Conservation (phyloP, 2,888 invertebrate genomes). For the Smittia sp. region DNA sequence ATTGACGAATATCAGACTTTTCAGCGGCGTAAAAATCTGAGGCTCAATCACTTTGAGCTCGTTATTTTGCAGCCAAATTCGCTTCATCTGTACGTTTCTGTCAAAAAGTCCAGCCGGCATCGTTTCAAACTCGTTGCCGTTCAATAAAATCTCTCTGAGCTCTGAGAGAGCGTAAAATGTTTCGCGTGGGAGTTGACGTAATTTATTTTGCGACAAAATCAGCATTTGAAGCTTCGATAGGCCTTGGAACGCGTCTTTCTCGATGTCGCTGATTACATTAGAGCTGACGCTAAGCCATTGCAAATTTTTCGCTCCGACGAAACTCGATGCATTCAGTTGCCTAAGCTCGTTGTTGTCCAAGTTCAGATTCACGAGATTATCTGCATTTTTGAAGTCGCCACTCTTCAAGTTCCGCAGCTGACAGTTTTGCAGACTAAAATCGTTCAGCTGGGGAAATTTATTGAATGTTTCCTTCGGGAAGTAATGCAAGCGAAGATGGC, state of each 20-base stretch:
- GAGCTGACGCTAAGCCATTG: slow-evolving; percentile 19
- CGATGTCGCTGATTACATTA: slow-evolving; percentile 7
- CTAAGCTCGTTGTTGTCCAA: slow-evolving; percentile 11
- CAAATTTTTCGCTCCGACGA: slow-evolving; percentile 14
- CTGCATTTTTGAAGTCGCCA: slow-evolving; percentile 25
- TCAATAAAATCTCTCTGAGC: background rate
- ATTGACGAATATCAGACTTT: slow-evolving; percentile 9
- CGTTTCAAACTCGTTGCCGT: slow-evolving; percentile 12
- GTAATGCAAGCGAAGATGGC: slow-evolving; percentile 25
- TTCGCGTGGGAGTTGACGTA: slow-evolving; percentile 5
- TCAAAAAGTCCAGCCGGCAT: slow-evolving; percentile 7
- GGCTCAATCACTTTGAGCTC: slow-evolving; percentile 20
- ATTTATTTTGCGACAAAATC: slow-evolving; percentile 34
- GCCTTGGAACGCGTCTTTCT: slow-evolving; percentile 26
- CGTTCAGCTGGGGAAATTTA: slow-evolving; percentile 24
- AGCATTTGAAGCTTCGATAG: slow-evolving; percentile 30
- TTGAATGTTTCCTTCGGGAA: slow-evolving; percentile 19
- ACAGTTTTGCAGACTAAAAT: slow-evolving; percentile 33
- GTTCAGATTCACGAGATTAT: slow-evolving; percentile 16
- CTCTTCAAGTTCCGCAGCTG: slow-evolving; percentile 8
- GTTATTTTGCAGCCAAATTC: slow-evolving; percentile 34
- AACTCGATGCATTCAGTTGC: slow-evolving; percentile 22
- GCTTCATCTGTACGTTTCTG: background rate
- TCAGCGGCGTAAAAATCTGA: background rate
- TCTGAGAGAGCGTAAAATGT: background rate